phyloP scores from a whole-genome alignment of 2,113 vertebrate species.

The Calypte anna region DNA sequence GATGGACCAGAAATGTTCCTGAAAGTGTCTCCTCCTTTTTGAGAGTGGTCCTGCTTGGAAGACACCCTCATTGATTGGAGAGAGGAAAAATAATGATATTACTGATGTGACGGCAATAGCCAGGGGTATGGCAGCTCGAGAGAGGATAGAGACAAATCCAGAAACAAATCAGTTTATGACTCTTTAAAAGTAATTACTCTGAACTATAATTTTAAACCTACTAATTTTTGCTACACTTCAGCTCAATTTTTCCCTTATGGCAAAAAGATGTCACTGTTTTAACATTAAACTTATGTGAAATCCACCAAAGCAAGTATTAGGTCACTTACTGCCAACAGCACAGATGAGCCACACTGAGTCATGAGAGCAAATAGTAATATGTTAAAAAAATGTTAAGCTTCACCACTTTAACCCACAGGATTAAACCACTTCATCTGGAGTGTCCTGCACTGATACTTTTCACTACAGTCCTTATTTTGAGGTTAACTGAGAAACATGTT shows the following conservation, averaged over 20 bases:
- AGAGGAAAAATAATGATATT: neutral
- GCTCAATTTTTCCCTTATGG: neutral
- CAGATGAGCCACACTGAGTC: neutral
- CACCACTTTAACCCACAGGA: neutral
- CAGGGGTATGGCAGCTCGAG: constrained; percentile 17
- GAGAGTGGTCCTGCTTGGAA: neutral
- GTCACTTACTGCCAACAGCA: neutral
- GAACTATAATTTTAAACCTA: constrained; percentile 18
- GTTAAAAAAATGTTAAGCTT: neutral
- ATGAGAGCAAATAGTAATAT: neutral
- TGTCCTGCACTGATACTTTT: neutral
- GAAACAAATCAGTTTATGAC: constrained; percentile 12
- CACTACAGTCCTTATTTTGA: neutral
- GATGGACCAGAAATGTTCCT: neutral
- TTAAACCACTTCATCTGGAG: neutral
- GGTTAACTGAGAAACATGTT: neutral
- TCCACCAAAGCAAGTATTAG: neutral
- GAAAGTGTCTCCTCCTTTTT: neutral
- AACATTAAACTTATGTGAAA: neutral
- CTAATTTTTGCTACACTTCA: constrained; percentile 1
- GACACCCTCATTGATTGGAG: neutral
- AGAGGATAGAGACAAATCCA: constrained; percentile 37
- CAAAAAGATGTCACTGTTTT: neutral
- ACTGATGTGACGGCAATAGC: neutral
- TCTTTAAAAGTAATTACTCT: constrained; percentile 37